Conservation (phyloP, 2,797 vertebrate species). For the Danio albolineatus region DNA sequence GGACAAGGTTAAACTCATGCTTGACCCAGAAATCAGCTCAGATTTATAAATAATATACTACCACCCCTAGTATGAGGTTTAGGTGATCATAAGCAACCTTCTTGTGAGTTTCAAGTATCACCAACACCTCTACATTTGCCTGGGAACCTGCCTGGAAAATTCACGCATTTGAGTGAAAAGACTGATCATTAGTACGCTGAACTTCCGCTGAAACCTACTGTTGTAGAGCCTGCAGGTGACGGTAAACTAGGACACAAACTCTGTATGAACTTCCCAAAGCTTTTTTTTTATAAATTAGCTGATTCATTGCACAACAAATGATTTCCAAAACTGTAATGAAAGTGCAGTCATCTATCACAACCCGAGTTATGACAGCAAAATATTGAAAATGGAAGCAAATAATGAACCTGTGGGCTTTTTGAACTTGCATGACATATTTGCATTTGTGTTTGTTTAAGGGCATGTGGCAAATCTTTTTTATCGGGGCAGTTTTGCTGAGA, state of each 20-base stretch:
- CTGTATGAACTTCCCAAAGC: constrained; percentile 15
- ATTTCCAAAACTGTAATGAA: constrained; percentile 17
- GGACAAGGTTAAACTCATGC: neutral
- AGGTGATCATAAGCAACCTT: neutral
- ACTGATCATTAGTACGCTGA: neutral
- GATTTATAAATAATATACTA: neutral
- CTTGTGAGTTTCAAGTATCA: neutral
- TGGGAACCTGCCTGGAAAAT: neutral
- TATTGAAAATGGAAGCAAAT: constrained; percentile 3
- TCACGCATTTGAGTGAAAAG: neutral
- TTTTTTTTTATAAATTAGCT: constrained; percentile 1
- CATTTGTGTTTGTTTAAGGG: constrained; percentile 4
- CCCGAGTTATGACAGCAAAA: neutral
- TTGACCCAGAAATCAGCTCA: neutral
- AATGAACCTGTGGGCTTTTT: constrained; percentile 2
- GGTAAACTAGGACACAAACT: constrained; percentile 42
- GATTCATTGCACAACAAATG: neutral
- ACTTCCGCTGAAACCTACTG: neutral
- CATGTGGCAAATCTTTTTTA: constrained; percentile 12
- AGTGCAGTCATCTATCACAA: neutral
- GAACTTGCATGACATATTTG: constrained; percentile 18
- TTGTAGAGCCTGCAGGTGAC: constrained; percentile 30
- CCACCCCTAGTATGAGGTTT: neutral
- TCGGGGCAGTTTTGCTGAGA: constrained; percentile 6
- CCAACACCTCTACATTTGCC: neutral